A percentile compares a stretch with the other conserved stretches of the same genome.
phyloP scores from a whole-genome alignment of 2,797 vertebrate species.

The Cephalopachus bancanus region DNA sequence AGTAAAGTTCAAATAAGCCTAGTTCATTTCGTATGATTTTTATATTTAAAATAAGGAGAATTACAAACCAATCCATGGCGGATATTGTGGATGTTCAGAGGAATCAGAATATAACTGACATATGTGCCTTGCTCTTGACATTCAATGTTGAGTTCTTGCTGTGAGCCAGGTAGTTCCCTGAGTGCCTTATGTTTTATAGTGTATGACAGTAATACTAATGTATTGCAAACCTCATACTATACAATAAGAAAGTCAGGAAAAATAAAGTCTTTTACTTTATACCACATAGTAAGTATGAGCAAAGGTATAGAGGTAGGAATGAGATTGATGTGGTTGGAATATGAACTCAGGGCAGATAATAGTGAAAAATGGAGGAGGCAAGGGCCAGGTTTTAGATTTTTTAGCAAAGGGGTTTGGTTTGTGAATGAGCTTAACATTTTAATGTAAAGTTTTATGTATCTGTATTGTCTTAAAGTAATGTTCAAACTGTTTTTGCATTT shows the following conservation, averaged over 20 bases:
- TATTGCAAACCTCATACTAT: neutral
- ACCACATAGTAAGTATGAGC: neutral
- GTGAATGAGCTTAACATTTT: neutral
- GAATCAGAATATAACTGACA: neutral
- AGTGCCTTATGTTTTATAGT: neutral
- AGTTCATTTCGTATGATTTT: constrained; percentile 52
- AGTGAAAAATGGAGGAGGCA: neutral
- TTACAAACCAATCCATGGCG: neutral
- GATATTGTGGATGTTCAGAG: neutral
- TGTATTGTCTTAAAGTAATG: constrained; percentile 37
- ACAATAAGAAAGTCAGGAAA: neutral
- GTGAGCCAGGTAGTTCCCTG: neutral
- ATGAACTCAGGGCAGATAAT: neutral
- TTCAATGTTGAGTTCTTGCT: neutral
- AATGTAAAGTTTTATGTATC: constrained; percentile 19
- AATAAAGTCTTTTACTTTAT: neutral
- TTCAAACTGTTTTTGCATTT: constrained; percentile 28
- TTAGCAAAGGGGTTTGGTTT: neutral
- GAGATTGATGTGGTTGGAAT: neutral
- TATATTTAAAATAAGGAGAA: constrained; percentile 19
- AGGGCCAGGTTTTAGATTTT: neutral
- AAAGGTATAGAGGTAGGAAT: neutral
- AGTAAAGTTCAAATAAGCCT: constrained; percentile 11
- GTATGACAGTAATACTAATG: neutral
- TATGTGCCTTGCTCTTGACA: neutral